phyloP scores from a whole-genome alignment of 2,797 vertebrate species.

The Tolypeutes matacus region DNA sequence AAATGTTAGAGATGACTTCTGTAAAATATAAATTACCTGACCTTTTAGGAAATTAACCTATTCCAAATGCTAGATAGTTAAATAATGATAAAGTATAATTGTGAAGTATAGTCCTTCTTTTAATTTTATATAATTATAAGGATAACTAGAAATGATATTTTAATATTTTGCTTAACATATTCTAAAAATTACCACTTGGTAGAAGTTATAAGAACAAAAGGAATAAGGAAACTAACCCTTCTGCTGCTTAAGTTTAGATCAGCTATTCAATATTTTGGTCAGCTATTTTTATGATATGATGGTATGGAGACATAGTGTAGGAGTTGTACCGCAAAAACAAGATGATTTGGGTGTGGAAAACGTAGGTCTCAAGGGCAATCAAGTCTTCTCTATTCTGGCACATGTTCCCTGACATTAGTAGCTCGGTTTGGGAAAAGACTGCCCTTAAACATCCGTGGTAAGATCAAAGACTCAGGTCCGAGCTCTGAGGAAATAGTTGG shows the following conservation, averaged over 20 bases:
- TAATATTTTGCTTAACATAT: slow-evolving; percentile 62
- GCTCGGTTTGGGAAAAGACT: not conserved
- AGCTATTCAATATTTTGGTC: not conserved
- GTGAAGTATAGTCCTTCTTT: slow-evolving; percentile 44
- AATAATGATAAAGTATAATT: slow-evolving; percentile 50
- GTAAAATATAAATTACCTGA: slow-evolving; percentile 41
- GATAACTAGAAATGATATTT: slow-evolving; percentile 56
- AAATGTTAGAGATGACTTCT: slow-evolving; percentile 34
- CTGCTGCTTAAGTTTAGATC: slow-evolving; percentile 42
- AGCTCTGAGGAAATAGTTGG: not conserved
- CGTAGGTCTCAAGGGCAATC: not conserved
- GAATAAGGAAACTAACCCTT: slow-evolving; percentile 34
- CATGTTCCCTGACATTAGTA: slow-evolving; percentile 43
- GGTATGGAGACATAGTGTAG: not conserved
- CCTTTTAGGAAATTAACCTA: slow-evolving; percentile 32
- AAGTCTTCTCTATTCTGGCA: not conserved
- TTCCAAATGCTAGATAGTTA: not conserved
- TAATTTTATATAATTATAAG: slow-evolving; percentile 53
- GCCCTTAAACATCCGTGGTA: not conserved
- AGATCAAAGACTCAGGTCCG: slow-evolving; percentile 32
- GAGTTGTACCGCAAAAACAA: not conserved
- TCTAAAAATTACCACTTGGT: slow-evolving; percentile 51
- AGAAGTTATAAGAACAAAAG: slow-evolving; percentile 58
- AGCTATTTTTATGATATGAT: slow-evolving; percentile 12
- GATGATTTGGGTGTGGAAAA: slow-evolving; percentile 13